Evolutionary conservation across 2,797 vertebrate species (phyloP), one percentile per base, ranked within the genome.

Genomic region (Miichthys miiuy): DNA sequence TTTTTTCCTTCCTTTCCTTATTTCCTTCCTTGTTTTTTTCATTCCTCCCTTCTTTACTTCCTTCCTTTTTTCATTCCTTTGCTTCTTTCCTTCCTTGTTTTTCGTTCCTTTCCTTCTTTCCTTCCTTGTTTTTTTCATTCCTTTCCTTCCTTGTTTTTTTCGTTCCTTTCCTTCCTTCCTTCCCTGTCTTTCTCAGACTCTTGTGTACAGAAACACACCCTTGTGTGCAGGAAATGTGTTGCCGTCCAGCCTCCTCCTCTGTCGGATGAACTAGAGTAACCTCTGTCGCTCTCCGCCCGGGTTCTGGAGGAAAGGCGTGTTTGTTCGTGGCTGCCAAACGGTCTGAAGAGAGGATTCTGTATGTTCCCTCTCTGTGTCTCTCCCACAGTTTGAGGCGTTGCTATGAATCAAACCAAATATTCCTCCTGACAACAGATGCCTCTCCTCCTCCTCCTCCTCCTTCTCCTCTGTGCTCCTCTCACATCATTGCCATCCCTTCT

Each of bases 381-480:
- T 30, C 75, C 71, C 63, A 69, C 75, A 78, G 63, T 72, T 84
- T 69, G 66, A 81, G 69, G 73, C 74, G 84, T 91, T 87, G 87
- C 89, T 89, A 85, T 82, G 89, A 77, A 80, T 85, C 80, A 83
- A 84, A 79, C 83, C 81, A 89, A 89, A 88, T 83, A 89, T 87
- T 91, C 86, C 85, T 79, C 88, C 75, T 89, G 81, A 89, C 89
- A 73, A 89, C 88, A 51, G 79, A 85, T 52, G 77, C 72, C 21
- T 75, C 81, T 75, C 73, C 85, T 72, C 81, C 80, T 30, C 61
- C 70, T 62, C 63, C 38, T 64, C 70, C 25, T 25, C 25, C 25
- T 25, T 2, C 25, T 25, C 25, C 25, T 25, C 25, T 25, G 25
- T 25, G n/a, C n/a, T n/a, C n/a, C n/a, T n/a, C n/a, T 25, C 27